A percentile compares a stretch with the other conserved stretches of the same genome.
These are phyloP conservation scores for Andrena praecox DNA, from an alignment of 2,888 invertebrate species.

Conservation along the genomic window DNA sequence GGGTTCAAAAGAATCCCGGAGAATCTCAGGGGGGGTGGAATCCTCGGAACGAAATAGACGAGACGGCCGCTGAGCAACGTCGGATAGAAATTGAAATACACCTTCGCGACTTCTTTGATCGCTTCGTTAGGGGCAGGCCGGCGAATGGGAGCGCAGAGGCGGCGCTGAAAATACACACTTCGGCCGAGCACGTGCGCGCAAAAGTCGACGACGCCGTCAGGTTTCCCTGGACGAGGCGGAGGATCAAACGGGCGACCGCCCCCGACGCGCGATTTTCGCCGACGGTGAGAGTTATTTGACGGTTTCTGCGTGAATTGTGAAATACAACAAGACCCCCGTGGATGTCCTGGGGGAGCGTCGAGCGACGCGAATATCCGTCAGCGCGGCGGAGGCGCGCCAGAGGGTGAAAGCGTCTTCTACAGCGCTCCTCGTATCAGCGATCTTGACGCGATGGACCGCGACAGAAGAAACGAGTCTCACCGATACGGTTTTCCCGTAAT, in stretches of 20 bases:
- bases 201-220: slow-evolving; percentile 43
- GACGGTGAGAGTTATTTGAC: slow-evolving; percentile 68
- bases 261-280: slow-evolving; percentile 22
- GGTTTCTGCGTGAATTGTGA: slow-evolving; percentile 63
- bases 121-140: slow-evolving; percentile 63
- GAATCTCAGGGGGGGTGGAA: neutral
- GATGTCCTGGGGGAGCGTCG: slow-evolving; percentile 32
- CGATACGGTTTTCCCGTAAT: slow-evolving; percentile 50
- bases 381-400: neutral
- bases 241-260: slow-evolving; percentile 66
- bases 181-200: slow-evolving; percentile 41
- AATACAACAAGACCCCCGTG: slow-evolving; percentile 49
- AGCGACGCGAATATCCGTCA: slow-evolving; percentile 31
- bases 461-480: slow-evolving; percentile 46
- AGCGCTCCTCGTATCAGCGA: slow-evolving; percentile 9
- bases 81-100: slow-evolving; percentile 50
- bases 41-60: neutral
- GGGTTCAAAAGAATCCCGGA: neutral
- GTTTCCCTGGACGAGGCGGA: slow-evolving; percentile 52
- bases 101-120: slow-evolving; percentile 68
- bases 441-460: slow-evolving; percentile 41
- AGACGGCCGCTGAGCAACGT: neutral
- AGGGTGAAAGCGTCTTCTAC: neutral
- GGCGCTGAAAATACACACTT: slow-evolving; percentile 67
- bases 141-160: slow-evolving; percentile 53